Percentiles rank a stretch among this genome's conserved stretches.
phyloP scores from a whole-genome alignment of 2,113 vertebrate genomes.

The Mastomys coucha region DNA sequence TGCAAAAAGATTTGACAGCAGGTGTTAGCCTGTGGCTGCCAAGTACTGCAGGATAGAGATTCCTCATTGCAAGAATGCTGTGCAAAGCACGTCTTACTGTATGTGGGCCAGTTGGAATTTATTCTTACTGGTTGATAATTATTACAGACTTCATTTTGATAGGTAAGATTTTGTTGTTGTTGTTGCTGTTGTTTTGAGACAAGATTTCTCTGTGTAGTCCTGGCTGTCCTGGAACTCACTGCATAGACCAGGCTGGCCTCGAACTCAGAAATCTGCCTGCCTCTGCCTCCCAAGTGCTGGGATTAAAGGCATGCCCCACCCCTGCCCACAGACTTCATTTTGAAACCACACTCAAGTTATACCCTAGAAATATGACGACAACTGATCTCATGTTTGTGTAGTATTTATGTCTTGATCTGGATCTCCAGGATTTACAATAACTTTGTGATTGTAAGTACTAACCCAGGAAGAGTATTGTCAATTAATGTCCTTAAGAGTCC shows the following conservation, averaged over 20 bases:
- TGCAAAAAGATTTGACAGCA: slow-evolving; percentile 30
- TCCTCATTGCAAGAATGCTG: slow-evolving; percentile 34
- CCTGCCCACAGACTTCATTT: slow-evolving; percentile 12
- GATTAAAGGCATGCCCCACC: no score
- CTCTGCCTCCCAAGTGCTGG: no score
- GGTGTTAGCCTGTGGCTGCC: slow-evolving; percentile 68
- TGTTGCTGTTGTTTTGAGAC: no score
- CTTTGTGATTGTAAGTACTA: background rate
- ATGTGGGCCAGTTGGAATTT: background rate
- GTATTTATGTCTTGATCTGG: background rate
- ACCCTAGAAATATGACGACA: background rate
- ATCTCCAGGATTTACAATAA: background rate
- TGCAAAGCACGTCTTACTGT: slow-evolving; percentile 31
- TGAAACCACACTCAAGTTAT: background rate
- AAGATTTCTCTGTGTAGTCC: no score
- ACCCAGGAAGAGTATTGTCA: background rate
- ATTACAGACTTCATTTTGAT: slow-evolving; percentile 29
- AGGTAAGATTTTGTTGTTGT: no score
- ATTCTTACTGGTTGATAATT: slow-evolving; percentile 6
- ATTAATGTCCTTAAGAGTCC: background rate
- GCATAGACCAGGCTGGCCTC: no score
- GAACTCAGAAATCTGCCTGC: no score
- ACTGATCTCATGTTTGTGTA: background rate
- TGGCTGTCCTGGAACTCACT: no score
- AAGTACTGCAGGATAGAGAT: slow-evolving; percentile 46